Percentiles rank a stretch among this genome's conserved stretches.
Conservation (phyloP, 2,797 vertebrate genomes). For the Balearica regulorum region DNA sequence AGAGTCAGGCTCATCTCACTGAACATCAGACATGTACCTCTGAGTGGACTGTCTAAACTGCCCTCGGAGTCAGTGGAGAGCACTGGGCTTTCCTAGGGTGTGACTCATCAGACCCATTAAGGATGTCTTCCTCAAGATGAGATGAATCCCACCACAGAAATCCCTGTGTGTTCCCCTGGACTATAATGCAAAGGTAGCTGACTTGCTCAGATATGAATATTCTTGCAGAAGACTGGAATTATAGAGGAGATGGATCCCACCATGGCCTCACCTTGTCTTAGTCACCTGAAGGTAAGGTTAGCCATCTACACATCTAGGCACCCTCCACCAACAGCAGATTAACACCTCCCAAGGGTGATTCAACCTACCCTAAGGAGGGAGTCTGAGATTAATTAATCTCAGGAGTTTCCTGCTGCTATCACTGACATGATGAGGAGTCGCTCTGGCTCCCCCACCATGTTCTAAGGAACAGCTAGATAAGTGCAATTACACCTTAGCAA, state of each 20-base stretch:
- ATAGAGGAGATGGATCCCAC: fast-evolving
- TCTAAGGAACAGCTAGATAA: not conserved
- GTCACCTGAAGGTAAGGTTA: not conserved
- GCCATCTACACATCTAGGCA: not conserved
- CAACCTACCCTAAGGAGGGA: not conserved
- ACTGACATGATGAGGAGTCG: not conserved
- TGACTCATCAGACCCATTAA: not conserved
- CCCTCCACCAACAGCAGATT: not conserved
- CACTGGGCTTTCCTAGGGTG: not conserved
- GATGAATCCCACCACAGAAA: not conserved
- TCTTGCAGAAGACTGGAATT: not conserved
- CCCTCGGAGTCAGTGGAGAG: not conserved
- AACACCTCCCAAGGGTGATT: not conserved
- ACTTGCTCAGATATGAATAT: not conserved
- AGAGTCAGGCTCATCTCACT: not conserved
- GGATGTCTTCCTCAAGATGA: not conserved
- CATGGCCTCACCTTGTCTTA: not conserved
- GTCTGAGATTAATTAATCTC: not conserved
- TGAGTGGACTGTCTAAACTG: not conserved
- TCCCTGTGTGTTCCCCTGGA: not conserved
- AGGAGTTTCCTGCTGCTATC: not conserved
- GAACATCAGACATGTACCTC: fast-evolving
- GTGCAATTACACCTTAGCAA: not conserved
- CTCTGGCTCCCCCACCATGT: not conserved
- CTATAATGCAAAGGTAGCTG: not conserved